Evolutionary conservation across 2,797 vertebrate species (phyloP), one percentile per base, ranked within the genome.

Genomic region (Semaprochilodus insignis): DNA sequence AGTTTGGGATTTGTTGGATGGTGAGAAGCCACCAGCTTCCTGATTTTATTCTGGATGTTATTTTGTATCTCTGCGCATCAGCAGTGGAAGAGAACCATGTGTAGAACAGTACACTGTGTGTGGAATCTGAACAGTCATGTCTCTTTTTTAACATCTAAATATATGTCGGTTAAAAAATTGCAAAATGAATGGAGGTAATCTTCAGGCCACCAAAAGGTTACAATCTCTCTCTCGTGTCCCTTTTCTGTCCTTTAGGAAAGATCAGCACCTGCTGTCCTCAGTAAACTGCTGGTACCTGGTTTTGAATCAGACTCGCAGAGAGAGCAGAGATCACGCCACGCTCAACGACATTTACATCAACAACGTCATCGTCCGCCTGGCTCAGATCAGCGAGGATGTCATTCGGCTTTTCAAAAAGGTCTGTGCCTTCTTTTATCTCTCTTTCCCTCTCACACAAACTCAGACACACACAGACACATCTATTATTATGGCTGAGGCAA

Each of bases 371-470:
- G 94, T 98, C 1, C 96, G 98, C 65, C 94, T 99, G 85, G 95
- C 97, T 0, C 98, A 99, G 92, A 97, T 99, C 95, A 96, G 97
- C 0, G 98, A 99, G 85, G 98, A 99, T 78, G 96, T 99, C 91
- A 97, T 99, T 90, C 94, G 98, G 82, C 97, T 99, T 86, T 99
- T 99, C 83, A 99, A 99, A 90, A 99, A 99, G 97, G 98, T 99
- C 25, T 70, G 86, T 73, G 21, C 15, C 13, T 34, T 21, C 36
- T 17, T 51, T 14, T 3, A 21, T 74, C 15, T 19, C 36, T 52
- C 23, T 36, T 23, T 74, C 31, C 15, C 4, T 79, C 13, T 21
- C 34, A 76, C 57, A 74, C 67, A 27, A 16, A 6, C 31, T 48
- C 44, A 36, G 25, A 80, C 40, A 72, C 1, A 52, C 69, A 51